Conservation (phyloP, 2,797 vertebrate species). For the Pangasius krempfi region DNA sequence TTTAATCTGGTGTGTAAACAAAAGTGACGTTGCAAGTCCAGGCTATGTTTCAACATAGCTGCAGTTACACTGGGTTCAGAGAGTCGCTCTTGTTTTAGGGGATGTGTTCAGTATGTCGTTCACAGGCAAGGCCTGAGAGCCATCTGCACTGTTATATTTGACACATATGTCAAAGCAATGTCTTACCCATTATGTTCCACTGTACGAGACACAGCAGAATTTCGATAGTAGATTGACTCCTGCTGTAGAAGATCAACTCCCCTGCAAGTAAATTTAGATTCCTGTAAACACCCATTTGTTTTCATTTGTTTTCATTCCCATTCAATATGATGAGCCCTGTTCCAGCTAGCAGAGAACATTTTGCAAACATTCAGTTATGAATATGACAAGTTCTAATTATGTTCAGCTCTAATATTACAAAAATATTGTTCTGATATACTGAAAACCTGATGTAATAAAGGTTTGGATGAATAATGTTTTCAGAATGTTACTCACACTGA, state of each 20-base stretch:
- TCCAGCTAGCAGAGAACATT: not conserved
- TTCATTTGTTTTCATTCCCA: not conserved
- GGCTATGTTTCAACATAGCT: not conserved
- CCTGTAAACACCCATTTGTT: not conserved
- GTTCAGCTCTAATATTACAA: not conserved
- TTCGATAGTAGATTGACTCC: slow-evolving; percentile 2
- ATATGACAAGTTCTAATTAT: not conserved
- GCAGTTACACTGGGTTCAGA: not conserved
- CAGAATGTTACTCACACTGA: not conserved
- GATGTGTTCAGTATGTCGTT: not conserved
- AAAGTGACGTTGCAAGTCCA: not conserved
- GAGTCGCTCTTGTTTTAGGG: not conserved
- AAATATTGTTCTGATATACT: not conserved
- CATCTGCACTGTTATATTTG: not conserved
- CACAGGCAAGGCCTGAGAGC: not conserved
- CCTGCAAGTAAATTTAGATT: slow-evolving; percentile 3
- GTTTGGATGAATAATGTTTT: not conserved
- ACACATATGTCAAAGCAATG: not conserved
- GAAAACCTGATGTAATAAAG: not conserved
- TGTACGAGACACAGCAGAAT: not conserved
- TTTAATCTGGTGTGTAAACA: not conserved
- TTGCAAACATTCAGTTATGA: not conserved
- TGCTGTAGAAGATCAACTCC: not conserved
- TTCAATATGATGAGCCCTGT: not conserved
- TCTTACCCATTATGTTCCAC: slow-evolving; percentile 12